phyloP scores from a whole-genome alignment of 2,888 invertebrate genomes.

The Sminthurinus aureus region DNA sequence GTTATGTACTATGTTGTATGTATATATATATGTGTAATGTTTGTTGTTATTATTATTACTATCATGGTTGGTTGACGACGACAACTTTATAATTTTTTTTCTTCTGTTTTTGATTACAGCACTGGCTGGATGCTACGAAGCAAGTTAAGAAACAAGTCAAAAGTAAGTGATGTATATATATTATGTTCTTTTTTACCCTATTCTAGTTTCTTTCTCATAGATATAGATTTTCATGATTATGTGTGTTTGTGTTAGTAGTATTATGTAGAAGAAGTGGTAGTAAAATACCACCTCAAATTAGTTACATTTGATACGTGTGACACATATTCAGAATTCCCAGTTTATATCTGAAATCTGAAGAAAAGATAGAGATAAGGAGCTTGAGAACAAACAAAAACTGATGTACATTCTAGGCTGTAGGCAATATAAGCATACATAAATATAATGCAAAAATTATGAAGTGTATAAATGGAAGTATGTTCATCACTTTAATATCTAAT shows the following conservation, averaged over 20 bases:
- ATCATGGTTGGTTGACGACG: constrained; percentile 14
- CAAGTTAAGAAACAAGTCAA: constrained; percentile 98
- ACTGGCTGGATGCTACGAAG: constrained; percentile 99
- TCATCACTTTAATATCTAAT: too few species aligned
- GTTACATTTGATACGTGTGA: constrained; percentile 1
- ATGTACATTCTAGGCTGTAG: too few species aligned
- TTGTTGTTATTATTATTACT: too few species aligned
- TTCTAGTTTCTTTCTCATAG: neutral
- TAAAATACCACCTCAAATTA: neutral
- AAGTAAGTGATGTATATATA: constrained; percentile 71
- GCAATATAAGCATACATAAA: neutral
- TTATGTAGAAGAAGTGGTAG: neutral
- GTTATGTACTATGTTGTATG: too few species aligned
- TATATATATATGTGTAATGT: too few species aligned
- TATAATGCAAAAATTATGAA: too few species aligned
- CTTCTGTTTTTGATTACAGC: constrained; percentile 66
- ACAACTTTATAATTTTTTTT: neutral
- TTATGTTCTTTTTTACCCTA: constrained; percentile 27
- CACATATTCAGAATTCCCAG: neutral
- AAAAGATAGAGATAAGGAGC: neutral
- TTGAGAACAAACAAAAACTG: neutral
- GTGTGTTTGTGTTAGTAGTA: neutral
- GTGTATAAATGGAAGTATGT: too few species aligned
- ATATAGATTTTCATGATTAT: neutral
- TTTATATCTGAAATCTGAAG: neutral